These are phyloP conservation scores for Orchesellides sinensis DNA, from an alignment of 2,888 invertebrate genomes.

Conservation along the genomic window DNA sequence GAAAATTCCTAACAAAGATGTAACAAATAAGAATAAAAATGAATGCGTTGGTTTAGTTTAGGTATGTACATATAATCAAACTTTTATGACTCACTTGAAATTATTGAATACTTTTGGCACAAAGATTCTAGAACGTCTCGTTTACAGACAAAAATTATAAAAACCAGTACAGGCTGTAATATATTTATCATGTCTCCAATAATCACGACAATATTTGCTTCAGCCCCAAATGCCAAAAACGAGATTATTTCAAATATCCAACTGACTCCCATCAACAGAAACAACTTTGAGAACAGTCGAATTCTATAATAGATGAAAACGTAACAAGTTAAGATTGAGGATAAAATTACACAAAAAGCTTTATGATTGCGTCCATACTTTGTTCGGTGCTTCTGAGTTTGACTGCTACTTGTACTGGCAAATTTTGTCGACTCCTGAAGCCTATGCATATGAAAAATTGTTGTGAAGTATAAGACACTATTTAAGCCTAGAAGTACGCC, in stretches of 20 bases:
- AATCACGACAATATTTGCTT: constrained; percentile 24
- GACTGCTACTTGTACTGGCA: constrained; percentile 59
- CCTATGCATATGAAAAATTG: constrained; percentile 55
- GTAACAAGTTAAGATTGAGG: background rate
- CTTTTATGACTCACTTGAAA: constrained; percentile 55
- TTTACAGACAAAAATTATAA: constrained; percentile 69
- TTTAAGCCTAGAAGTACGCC: constrained; percentile 50
- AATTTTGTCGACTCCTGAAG: constrained; percentile 65
- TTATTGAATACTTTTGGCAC: constrained; percentile 53
- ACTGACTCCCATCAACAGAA: constrained; percentile 64
- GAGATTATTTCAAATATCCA: constrained; percentile 59
- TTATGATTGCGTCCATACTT: constrained; percentile 33
- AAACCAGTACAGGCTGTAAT: constrained; percentile 63
- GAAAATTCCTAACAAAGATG: constrained; percentile 41
- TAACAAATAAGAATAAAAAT: too few relatives aligned
- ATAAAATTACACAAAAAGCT: background rate
- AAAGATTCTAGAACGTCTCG: constrained; percentile 51
- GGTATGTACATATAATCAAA: too few relatives aligned
- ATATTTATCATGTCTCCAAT: constrained; percentile 62
- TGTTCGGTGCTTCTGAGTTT: constrained; percentile 45
- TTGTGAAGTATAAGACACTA: constrained; percentile 51
- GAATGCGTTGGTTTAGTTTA: too few relatives aligned
- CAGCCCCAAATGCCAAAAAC: constrained; percentile 22
- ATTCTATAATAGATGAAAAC: constrained; percentile 23
- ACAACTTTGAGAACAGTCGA: constrained; percentile 62